Evolutionary conservation across 2,888 invertebrate species (phyloP).

Genomic region (Abscondita cerata): DNA sequence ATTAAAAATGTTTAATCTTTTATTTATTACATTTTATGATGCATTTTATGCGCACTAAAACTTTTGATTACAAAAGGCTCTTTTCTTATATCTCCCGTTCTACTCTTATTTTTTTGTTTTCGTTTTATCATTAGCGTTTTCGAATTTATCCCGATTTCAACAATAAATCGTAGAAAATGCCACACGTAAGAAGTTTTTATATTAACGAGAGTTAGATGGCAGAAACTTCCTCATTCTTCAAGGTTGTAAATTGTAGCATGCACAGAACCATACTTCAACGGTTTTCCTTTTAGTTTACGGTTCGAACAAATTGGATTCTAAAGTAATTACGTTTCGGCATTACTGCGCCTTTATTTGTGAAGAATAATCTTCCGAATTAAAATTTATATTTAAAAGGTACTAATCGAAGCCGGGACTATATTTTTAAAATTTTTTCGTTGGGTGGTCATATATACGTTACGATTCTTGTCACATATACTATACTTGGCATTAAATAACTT

Average conservation of each 20-base stretch:
- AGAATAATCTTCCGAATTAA: slow-evolving; percentile 31
- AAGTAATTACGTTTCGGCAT: slow-evolving; percentile 34
- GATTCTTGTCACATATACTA: neutral
- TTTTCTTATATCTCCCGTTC: too few relatives aligned
- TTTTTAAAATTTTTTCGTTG: slow-evolving; percentile 20
- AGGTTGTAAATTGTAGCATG: slow-evolving; percentile 30
- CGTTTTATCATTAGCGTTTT: too few relatives aligned
- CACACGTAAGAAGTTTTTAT: slow-evolving; percentile 12
- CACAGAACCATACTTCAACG: slow-evolving; percentile 14
- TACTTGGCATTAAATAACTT: too few relatives aligned
- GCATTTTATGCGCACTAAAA: too few relatives aligned
- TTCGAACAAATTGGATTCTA: slow-evolving; percentile 23
- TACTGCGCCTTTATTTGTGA: slow-evolving; percentile 26
- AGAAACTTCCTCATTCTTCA: slow-evolving; percentile 30
- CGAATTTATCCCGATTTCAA: too few relatives aligned
- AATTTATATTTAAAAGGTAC: slow-evolving; percentile 29
- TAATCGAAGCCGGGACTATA: slow-evolving; percentile 17
- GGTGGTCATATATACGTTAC: slow-evolving; percentile 22
- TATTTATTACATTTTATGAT: too few relatives aligned
- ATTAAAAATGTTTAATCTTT: too few relatives aligned
- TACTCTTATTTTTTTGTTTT: too few relatives aligned
- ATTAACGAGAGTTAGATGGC: slow-evolving; percentile 6
- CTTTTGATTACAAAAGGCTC: too few relatives aligned
- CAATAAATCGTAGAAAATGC: slow-evolving; percentile 14
- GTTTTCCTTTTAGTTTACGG: slow-evolving; percentile 27